These are phyloP conservation scores for Clitarchus hookeri DNA, from an alignment of 2,888 invertebrate genomes.

Conservation along the genomic window DNA sequence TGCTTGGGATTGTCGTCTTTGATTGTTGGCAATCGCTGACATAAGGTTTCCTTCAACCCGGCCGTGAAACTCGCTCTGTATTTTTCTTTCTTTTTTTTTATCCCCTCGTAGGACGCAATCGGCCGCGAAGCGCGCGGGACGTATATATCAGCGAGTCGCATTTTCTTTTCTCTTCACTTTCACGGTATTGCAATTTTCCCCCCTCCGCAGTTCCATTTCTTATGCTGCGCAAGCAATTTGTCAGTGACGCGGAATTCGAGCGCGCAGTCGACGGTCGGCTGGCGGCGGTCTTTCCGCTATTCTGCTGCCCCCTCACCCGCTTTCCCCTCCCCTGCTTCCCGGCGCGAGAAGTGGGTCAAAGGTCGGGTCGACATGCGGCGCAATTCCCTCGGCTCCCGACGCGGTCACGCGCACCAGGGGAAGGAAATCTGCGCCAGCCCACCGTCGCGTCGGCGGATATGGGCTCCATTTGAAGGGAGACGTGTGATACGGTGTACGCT, in stretches of 20 bases:
- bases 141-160: neutral
- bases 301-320: neutral
- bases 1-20: no score
- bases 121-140: neutral
- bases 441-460: no score
- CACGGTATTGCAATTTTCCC: neutral
- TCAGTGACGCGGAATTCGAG: neutral
- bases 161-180: neutral
- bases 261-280: neutral
- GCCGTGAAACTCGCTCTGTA: no score
- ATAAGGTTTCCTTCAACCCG: no score
- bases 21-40: no score
- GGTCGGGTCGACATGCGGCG: neutral
- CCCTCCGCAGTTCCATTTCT: conserved; percentile 1
- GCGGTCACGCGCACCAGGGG: no score
- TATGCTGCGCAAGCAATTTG: neutral
- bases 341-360: neutral
- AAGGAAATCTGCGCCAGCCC: no score
- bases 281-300: no score
- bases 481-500: no score
- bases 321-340: neutral
- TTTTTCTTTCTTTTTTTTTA: no score
- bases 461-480: no score
- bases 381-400: neutral
- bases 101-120: neutral